Evolutionary conservation across 2,888 invertebrate genomes (phyloP).

Genomic region (Epistrophe grossulariae): DNA sequence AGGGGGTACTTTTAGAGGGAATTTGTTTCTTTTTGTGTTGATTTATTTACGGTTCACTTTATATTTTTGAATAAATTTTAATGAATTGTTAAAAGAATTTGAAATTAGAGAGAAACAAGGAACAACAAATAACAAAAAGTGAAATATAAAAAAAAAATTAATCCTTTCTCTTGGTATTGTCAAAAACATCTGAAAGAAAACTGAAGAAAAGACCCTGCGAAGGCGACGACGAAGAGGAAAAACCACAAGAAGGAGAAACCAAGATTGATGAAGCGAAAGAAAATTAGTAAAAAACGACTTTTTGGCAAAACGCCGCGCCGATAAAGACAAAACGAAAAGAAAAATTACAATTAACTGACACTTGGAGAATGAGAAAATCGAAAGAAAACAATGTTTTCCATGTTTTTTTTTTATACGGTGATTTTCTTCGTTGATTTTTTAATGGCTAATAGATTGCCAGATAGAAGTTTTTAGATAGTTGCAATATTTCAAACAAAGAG

Average conservation of each 20-base stretch:
- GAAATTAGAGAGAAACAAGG: slow-evolving; percentile 65
- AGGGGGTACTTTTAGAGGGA: slow-evolving; percentile 41
- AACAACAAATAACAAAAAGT: slow-evolving; percentile 77
- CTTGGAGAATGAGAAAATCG: slow-evolving; percentile 59
- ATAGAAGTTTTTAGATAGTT: neutral
- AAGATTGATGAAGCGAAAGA: slow-evolving; percentile 16
- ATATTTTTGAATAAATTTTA: slow-evolving; percentile 48
- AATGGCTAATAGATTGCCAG: neutral
- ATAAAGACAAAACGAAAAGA: slow-evolving; percentile 55
- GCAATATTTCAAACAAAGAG: neutral
- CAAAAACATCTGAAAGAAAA: slow-evolving; percentile 78
- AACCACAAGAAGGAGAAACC: slow-evolving; percentile 31
- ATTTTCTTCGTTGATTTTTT: slow-evolving; percentile 11
- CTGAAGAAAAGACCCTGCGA: slow-evolving; percentile 52
- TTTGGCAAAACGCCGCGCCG: slow-evolving; percentile 46
- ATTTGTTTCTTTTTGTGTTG: slow-evolving; percentile 22
- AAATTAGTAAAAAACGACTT: slow-evolving; percentile 47
- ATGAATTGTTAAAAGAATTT: slow-evolving; percentile 61
- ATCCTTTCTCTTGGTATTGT: slow-evolving; percentile 78
- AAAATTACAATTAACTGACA: slow-evolving; percentile 64
- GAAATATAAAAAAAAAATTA: slow-evolving; percentile 73
- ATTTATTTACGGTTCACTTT: slow-evolving; percentile 57
- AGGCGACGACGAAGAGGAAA: slow-evolving; percentile 47
- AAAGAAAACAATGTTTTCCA: slow-evolving; percentile 56
- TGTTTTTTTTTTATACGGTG: neutral